phyloP scores from a whole-genome alignment of 2,113 vertebrate species.

The Cacatua alba region DNA sequence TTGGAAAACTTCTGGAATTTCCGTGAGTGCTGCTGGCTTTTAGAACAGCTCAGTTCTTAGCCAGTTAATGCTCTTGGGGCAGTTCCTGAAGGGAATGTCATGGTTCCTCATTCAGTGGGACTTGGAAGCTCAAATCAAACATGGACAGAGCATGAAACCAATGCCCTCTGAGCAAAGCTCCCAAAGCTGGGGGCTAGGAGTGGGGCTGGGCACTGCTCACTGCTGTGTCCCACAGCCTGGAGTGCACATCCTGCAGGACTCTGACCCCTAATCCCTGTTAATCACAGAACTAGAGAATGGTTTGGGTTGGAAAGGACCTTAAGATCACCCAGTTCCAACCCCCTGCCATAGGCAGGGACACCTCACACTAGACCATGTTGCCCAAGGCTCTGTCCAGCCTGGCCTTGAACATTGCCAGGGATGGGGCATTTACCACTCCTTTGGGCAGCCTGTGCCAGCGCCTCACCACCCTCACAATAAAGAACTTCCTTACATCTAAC shows the following conservation, averaged over 20 bases:
- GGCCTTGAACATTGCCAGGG: neutral
- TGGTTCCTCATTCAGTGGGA: neutral
- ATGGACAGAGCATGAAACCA: neutral
- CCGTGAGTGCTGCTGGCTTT: neutral
- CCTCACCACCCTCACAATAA: neutral
- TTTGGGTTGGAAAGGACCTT: neutral
- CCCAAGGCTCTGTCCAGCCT: neutral
- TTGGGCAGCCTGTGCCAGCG: neutral
- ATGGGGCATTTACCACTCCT: neutral
- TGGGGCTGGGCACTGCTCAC: neutral
- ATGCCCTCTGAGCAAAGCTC: neutral
- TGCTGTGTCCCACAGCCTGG: rapidly evolving
- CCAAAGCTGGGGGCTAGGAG: neutral
- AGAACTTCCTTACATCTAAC: neutral
- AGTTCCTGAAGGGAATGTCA: neutral
- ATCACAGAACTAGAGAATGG: neutral
- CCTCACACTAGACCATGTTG: neutral
- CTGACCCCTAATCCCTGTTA: neutral
- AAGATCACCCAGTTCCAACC: neutral
- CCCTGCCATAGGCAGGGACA: neutral
- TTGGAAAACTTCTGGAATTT: neutral
- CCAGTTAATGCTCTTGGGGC: neutral
- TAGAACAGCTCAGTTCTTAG: neutral
- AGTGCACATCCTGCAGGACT: neutral
- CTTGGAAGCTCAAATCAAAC: neutral